Percentiles rank a stretch among this genome's conserved stretches.
phyloP scores from a whole-genome alignment of 2,888 invertebrate genomes.

The Scaptomyza caliginosa region DNA sequence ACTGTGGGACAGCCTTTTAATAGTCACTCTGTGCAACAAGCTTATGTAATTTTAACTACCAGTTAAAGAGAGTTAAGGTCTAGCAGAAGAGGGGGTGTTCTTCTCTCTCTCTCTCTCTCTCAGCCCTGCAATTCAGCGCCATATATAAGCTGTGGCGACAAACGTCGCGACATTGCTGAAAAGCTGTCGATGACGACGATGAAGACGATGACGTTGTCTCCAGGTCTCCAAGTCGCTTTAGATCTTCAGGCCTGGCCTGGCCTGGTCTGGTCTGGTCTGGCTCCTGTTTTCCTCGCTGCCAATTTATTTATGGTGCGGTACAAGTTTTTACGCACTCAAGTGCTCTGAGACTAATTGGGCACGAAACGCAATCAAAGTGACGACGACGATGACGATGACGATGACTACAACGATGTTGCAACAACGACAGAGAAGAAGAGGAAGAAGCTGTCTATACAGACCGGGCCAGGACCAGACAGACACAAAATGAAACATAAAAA shows the following conservation, averaged over 20 bases:
- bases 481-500: neutral
- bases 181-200: slow-evolving; percentile 59
- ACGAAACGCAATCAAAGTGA: slow-evolving; percentile 82
- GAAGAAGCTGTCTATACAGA: slow-evolving; percentile 5
- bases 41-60: slow-evolving; percentile 70
- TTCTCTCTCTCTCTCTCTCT: slow-evolving; percentile 9
- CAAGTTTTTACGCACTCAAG: slow-evolving; percentile 84
- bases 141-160: slow-evolving; percentile 77
- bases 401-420: slow-evolving; percentile 7
- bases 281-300: slow-evolving; percentile 79
- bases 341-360: slow-evolving; percentile 84
- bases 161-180: slow-evolving; percentile 33
- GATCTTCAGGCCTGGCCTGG: neutral
- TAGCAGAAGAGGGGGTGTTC: neutral
- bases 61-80: neutral
- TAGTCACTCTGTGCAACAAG: slow-evolving; percentile 39
- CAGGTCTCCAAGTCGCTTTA: neutral
- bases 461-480: slow-evolving; percentile 17
- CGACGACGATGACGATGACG: slow-evolving; percentile 64
- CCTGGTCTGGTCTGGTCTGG: slow-evolving; percentile 32
- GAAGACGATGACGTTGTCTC: slow-evolving; percentile 30
- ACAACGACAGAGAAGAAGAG: slow-evolving; percentile 36
- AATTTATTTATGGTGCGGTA: slow-evolving; percentile 84
- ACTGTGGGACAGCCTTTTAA: slow-evolving; percentile 59
- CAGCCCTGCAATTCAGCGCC: slow-evolving; percentile 34